Evolutionary conservation across 2,797 vertebrate genomes (phyloP).

Genomic region (Hypotaenidia philippensis): DNA sequence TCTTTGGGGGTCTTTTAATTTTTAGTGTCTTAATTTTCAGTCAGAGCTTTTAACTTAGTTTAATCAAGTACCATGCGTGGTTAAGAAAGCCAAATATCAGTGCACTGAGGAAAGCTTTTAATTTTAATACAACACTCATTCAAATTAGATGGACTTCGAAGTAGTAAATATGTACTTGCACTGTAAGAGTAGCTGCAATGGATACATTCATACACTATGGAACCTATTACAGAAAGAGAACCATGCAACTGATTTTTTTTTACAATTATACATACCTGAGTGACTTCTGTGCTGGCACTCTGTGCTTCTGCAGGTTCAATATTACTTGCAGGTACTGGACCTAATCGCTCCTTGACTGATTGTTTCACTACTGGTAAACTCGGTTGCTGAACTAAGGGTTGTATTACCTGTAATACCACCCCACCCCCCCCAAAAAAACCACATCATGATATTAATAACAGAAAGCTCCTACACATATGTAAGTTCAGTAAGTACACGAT

Average conservation of each 20-base stretch:
- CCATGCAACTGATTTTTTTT: background rate
- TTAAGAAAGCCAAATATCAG: background rate
- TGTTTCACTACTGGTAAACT: slow-evolving; percentile 87
- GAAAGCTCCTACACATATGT: fast-evolving
- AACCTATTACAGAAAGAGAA: background rate
- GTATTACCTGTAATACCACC: slow-evolving; percentile 76
- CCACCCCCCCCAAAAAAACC: background rate
- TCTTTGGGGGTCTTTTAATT: background rate
- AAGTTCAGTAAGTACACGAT: background rate
- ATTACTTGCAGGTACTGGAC: slow-evolving; percentile 88
- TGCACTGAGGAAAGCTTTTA: background rate
- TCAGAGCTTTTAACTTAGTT: too few relatives aligned
- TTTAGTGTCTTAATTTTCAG: too few relatives aligned
- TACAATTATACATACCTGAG: slow-evolving; percentile 81
- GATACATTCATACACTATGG: background rate
- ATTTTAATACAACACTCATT: background rate
- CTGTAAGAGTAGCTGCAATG: fast-evolving
- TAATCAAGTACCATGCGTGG: background rate
- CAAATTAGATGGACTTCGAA: background rate
- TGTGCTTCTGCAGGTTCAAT: slow-evolving; percentile 86
- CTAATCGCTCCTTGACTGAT: slow-evolving; percentile 95
- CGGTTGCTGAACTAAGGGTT: slow-evolving; percentile 82
- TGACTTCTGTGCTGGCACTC: slow-evolving; percentile 80
- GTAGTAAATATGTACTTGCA: background rate
- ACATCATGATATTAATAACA: background rate